Percentiles rank a stretch among this genome's conserved stretches.
phyloP scores from a whole-genome alignment of 2,797 vertebrate genomes.

The Rousettus madagascariensis region DNA sequence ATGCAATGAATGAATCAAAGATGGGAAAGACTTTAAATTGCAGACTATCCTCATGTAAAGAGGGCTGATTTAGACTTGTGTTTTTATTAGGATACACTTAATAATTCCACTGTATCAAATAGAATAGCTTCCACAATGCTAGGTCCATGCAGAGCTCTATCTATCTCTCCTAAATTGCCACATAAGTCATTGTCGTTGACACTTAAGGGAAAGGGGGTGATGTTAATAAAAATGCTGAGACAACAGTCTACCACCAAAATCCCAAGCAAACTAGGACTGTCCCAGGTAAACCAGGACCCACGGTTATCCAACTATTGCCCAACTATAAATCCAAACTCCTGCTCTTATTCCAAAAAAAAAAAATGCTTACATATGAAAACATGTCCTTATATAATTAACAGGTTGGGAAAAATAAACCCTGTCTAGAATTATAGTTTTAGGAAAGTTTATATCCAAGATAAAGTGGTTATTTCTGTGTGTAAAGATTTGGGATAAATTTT shows the following conservation, averaged over 20 bases:
- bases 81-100: background rate
- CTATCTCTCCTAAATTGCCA: background rate
- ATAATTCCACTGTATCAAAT: background rate
- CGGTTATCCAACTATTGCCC: slow-evolving; percentile 1
- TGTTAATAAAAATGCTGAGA: slow-evolving; percentile 29
- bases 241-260: background rate
- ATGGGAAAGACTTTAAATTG: background rate
- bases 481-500: slow-evolving; percentile 8
- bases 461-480: slow-evolving; percentile 39
- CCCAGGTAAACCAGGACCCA: background rate
- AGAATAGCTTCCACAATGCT: background rate
- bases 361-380: slow-evolving; percentile 43
- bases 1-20: background rate
- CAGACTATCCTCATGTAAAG: background rate
- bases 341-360: background rate
- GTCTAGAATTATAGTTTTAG: slow-evolving; percentile 39
- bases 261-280: background rate
- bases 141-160: background rate
- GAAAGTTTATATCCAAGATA: background rate
- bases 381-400: background rate
- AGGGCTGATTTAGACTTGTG: background rate
- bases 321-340: slow-evolving; percentile 30
- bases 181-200: background rate
- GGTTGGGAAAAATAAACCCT: background rate
- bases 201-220: background rate